Base-by-base conservation (phyloP, 2,888 invertebrate genomes). In the Nymphalis c-album region DNA sequence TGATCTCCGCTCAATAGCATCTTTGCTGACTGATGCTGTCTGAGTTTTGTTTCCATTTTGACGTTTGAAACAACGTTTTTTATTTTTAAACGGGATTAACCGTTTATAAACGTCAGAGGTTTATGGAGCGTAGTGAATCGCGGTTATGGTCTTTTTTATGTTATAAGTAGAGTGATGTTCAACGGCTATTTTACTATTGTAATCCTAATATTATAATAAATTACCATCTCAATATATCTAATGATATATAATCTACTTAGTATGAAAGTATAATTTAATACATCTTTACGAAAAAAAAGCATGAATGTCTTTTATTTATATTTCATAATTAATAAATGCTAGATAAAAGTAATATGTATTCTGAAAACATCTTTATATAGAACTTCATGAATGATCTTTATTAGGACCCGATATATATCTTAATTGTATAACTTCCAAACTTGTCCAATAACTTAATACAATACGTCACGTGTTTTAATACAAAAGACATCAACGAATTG, bases 1-100 rank as follows among this genome's bases (percentile, higher is more conserved):
- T 85, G 71, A 75, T 69, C 71, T 20, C 51, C 51, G 51, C 51
- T 73, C 71, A 68, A 72, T 65, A 76, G 77, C 82, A 79, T 84
- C 83, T 78, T 80, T 80, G 76, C 77, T 86, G 86, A 88, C 83
- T 85, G 86, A 86, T 88, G 84, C 81, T 87, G 85, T 73, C 79
- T 74, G 73, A 80, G 84, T 85, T 85, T 85, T 84, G 84, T 87
- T 87, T 87, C 84, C 80, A 82, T 66, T 66, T 48, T 66, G 66
- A 66, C 66, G 61, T 61, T 84, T 80, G 76, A 78, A 57, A 78
- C 76, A 69, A 55, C 71, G 76, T 75, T 83, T 85, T 84, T 81
- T 85, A 86, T 77, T 84, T n/a, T 79, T 71, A 81, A 83, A 82
- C 79, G 83, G 87, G 86, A 88, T 87, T 87, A 87, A 83, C 80